Conservation (phyloP, 1,140 invertebrate genomes). For the Drosophila rufa region DNA sequence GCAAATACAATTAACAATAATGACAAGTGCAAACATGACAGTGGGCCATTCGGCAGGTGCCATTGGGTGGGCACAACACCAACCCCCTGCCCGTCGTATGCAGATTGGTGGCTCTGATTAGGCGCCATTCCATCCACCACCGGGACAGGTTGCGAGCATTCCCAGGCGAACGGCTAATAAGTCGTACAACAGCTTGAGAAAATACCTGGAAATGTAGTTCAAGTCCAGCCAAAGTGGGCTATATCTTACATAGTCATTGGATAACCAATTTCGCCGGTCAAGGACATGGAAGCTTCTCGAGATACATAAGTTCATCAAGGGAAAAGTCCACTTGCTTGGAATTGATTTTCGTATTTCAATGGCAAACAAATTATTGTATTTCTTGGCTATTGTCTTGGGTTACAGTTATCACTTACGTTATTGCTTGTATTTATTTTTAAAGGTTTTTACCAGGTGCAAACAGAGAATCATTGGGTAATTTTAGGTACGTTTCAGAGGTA, state of each 20-base stretch:
- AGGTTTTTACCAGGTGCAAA: too few species aligned
- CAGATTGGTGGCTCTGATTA: conserved; percentile 72
- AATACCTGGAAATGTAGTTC: conserved; percentile 47
- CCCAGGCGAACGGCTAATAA: conserved; percentile 51
- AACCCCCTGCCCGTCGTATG: neutral
- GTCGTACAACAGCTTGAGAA: conserved; percentile 42
- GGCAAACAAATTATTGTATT: conserved; percentile 8
- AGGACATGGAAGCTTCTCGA: conserved; percentile 19
- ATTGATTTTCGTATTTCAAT: conserved; percentile 34
- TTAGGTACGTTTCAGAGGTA: too few species aligned
- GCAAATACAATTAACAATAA: conserved; percentile 82
- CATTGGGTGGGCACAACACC: neutral
- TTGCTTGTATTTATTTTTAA: neutral
- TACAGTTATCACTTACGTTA: neutral
- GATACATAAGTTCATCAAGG: neutral
- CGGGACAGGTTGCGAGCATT: conserved; percentile 17
- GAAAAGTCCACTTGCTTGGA: neutral
- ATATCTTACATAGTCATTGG: conserved; percentile 30
- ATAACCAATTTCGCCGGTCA: conserved; percentile 31
- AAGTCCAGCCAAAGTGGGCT: conserved; percentile 49
- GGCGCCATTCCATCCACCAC: neutral
- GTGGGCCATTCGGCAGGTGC: conserved; percentile 16
- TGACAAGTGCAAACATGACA: conserved; percentile 81
- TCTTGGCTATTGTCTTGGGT: neutral
- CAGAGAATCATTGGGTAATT: neutral